Percentiles rank a stretch among this genome's conserved stretches.
These are phyloP conservation scores for Wasmannia auropunctata DNA, from an alignment of 1,140 invertebrate species.

Conservation along the genomic window DNA sequence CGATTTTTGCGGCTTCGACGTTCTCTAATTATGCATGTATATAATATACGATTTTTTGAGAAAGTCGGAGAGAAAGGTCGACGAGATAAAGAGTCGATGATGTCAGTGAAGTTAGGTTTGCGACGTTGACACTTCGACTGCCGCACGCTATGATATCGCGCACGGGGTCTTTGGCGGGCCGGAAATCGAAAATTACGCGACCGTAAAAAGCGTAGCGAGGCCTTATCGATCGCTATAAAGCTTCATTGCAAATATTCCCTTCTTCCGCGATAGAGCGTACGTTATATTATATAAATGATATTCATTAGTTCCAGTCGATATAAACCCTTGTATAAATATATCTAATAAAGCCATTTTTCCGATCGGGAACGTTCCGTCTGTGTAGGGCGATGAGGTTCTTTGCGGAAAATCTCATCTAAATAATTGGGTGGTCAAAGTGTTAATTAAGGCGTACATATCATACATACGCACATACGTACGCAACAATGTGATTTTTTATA, in stretches of 20 bases:
- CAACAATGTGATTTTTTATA: constrained; percentile 20
- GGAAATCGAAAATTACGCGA: not conserved
- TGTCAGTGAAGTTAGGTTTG: not conserved
- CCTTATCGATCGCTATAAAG: not conserved
- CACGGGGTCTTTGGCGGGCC: too few relatives aligned
- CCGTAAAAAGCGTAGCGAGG: not conserved
- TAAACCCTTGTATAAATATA: not conserved
- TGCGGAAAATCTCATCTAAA: not conserved
- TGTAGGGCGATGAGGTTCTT: not conserved
- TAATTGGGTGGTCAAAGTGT: not conserved
- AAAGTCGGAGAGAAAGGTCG: not conserved
- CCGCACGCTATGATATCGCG: not conserved
- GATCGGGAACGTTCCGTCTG: not conserved
- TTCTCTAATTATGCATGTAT: not conserved
- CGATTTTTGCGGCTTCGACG: not conserved
- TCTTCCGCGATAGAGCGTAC: not conserved
- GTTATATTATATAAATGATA: not conserved
- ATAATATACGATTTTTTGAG: not conserved
- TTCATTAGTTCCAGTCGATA: not conserved
- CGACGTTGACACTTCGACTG: not conserved
- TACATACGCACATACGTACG: not conserved
- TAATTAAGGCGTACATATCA: not conserved
- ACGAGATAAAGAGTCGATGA: not conserved
- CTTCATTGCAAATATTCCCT: not conserved
- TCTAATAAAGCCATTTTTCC: not conserved